Conservation (phyloP, 2,888 invertebrate genomes). For the Apocheima hispidaria region DNA sequence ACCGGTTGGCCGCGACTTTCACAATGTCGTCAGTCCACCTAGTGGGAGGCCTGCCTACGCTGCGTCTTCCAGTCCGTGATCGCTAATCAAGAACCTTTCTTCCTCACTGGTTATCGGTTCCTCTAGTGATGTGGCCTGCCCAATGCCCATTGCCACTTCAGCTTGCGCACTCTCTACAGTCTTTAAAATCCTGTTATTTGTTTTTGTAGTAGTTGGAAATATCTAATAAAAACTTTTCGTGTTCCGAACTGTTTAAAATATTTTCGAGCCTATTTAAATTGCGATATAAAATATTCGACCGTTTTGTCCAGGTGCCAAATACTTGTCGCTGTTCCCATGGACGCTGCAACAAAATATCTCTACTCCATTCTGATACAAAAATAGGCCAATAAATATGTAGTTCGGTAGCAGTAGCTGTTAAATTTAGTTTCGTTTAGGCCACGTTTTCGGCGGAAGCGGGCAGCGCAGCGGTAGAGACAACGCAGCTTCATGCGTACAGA, state of each 20-base stretch:
- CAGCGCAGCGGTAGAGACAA: not conserved
- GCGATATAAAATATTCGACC: constrained; percentile 47
- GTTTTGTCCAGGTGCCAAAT: constrained; percentile 56
- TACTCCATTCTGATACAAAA: constrained; percentile 52
- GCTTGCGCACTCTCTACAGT: not conserved
- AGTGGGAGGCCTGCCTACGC: no score
- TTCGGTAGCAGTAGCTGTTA: constrained; percentile 20
- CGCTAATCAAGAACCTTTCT: no score
- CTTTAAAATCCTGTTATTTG: not conserved
- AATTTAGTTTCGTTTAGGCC: constrained; percentile 28
- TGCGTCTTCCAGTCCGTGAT: no score
- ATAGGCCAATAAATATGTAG: constrained; percentile 47
- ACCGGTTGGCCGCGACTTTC: no score
- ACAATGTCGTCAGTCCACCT: no score
- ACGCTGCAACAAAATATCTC: constrained; percentile 48
- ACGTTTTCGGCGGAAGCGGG: not conserved
- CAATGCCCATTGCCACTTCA: no score
- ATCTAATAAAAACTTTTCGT: not conserved
- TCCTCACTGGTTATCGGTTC: no score
- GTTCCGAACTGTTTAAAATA: constrained; percentile 2
- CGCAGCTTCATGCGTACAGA: no score
- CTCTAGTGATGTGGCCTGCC: no score
- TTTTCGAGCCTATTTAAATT: constrained; percentile 24
- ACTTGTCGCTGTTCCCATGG: constrained; percentile 47
- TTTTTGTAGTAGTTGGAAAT: not conserved